These are phyloP conservation scores for Cyclophora punctaria DNA, from an alignment of 2,888 invertebrate species.

Conservation along the genomic window DNA sequence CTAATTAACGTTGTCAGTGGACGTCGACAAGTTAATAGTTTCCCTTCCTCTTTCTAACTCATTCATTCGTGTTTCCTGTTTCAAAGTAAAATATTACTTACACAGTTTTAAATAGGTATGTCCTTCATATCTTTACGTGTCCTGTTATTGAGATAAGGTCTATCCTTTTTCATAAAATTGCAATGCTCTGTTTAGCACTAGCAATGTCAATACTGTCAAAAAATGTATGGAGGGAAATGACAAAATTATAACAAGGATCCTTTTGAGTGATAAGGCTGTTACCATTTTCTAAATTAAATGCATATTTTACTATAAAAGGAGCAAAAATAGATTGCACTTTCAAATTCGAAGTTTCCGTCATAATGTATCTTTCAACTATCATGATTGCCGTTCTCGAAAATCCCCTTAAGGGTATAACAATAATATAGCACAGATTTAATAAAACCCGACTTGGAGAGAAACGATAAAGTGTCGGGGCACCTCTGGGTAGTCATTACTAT, in stretches of 20 bases:
- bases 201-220: not conserved
- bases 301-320: not conserved
- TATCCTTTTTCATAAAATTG: not conserved
- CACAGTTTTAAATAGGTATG: conserved; percentile 3
- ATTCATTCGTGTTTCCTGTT: conserved; percentile 34
- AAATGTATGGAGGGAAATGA: not conserved
- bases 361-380: conserved; percentile 29
- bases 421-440: conserved; percentile 60
- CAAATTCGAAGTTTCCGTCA: conserved; percentile 16
- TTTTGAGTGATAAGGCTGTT: conserved; percentile 1
- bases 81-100: conserved; percentile 20
- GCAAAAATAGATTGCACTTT: conserved; percentile 8
- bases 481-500: conserved; percentile 54
- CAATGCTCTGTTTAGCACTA: not conserved
- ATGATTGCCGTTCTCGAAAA: conserved; percentile 38
- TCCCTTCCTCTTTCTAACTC: conserved; percentile 49
- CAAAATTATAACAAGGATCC: too few species aligned
- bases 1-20: conserved; percentile 52
- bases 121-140: not conserved
- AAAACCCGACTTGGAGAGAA: conserved; percentile 51
- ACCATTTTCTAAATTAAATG: not conserved
- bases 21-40: conserved; percentile 67
- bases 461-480: conserved; percentile 55
- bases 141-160: not conserved
- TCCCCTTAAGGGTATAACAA: conserved; percentile 48